These are phyloP conservation scores for Zeugodacus cucurbitae DNA, from an alignment of 1,140 invertebrate genomes.

Conservation along the genomic window DNA sequence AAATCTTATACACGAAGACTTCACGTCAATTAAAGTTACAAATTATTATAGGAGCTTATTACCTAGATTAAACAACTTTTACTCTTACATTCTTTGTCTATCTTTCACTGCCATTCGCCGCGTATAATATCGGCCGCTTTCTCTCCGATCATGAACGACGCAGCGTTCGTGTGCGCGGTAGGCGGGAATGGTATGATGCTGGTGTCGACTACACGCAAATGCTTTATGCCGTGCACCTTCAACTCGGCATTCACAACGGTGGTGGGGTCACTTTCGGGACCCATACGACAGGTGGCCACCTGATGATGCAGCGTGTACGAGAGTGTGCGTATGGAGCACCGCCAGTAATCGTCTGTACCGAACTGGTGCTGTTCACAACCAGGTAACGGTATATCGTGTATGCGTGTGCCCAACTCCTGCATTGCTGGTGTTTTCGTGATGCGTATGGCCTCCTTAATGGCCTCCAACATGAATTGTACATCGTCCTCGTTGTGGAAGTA, in stretches of 20 bases:
- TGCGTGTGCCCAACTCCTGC: constrained; percentile 63
- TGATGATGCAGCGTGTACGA: constrained; percentile 79
- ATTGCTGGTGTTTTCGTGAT: constrained; percentile 73
- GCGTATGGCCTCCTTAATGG: constrained; percentile 73
- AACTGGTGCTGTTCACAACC: constrained; percentile 71
- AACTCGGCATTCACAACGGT: constrained; percentile 82
- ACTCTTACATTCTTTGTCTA: background rate
- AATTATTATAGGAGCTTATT: background rate
- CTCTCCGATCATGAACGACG: constrained; percentile 87
- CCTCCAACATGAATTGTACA: constrained; percentile 74
- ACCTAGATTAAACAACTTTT: background rate
- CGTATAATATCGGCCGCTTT: constrained; percentile 87
- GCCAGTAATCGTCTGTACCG: constrained; percentile 77
- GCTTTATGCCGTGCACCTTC: constrained; percentile 76
- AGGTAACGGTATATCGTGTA: constrained; percentile 72
- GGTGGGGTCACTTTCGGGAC: constrained; percentile 72
- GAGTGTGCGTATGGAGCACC: constrained; percentile 75
- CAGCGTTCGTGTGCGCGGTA: constrained; percentile 79
- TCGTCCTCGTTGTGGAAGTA: constrained; percentile 75
- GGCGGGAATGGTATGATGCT: constrained; percentile 80
- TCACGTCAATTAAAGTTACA: background rate
- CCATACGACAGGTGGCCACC: constrained; percentile 82
- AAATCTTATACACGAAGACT: background rate
- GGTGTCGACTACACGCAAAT: constrained; percentile 80
- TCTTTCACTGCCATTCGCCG: constrained; percentile 67